A percentile compares a stretch with the other conserved stretches of the same genome.
Evolutionary conservation across 1,140 invertebrate species (phyloP).

Genomic region (Drosophila grimshawi): DNA sequence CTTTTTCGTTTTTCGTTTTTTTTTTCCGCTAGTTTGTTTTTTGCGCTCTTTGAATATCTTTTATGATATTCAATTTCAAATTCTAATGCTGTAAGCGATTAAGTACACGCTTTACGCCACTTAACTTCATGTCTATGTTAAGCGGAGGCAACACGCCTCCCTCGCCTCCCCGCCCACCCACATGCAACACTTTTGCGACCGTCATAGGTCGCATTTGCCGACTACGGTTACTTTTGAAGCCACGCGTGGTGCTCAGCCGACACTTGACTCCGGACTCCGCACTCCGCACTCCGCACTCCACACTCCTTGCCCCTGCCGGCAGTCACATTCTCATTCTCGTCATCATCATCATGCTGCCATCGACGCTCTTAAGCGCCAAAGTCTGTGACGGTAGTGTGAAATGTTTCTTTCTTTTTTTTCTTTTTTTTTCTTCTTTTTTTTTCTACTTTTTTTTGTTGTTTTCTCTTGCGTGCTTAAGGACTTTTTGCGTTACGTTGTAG

Average conservation of each 20-base stretch:
- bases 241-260: slow-evolving; percentile 52
- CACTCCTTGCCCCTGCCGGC: not conserved
- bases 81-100: slow-evolving; percentile 83
- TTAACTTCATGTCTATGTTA: slow-evolving; percentile 75
- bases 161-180: too few species aligned
- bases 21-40: slow-evolving; percentile 26
- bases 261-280: slow-evolving; percentile 64
- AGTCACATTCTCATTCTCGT: slow-evolving; percentile 19
- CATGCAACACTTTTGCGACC: slow-evolving; percentile 19
- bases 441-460: not conserved
- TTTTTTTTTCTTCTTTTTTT: not conserved
- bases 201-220: slow-evolving; percentile 57
- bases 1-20: slow-evolving; percentile 8
- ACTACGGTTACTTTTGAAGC: slow-evolving; percentile 70
- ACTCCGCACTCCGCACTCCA: not conserved
- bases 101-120: slow-evolving; percentile 81
- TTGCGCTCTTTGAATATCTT: slow-evolving; percentile 62
- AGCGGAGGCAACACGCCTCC: not conserved
- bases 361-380: slow-evolving; percentile 72
- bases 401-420: slow-evolving; percentile 36
- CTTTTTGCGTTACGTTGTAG: slow-evolving; percentile 53
- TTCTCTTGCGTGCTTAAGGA: slow-evolving; percentile 71
- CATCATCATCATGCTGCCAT: slow-evolving; percentile 60
- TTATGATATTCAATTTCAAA: slow-evolving; percentile 81
- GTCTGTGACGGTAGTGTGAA: slow-evolving; percentile 31